Base-by-base conservation (phyloP, 1,140 invertebrate species). In the Episyrphus balteatus region DNA sequence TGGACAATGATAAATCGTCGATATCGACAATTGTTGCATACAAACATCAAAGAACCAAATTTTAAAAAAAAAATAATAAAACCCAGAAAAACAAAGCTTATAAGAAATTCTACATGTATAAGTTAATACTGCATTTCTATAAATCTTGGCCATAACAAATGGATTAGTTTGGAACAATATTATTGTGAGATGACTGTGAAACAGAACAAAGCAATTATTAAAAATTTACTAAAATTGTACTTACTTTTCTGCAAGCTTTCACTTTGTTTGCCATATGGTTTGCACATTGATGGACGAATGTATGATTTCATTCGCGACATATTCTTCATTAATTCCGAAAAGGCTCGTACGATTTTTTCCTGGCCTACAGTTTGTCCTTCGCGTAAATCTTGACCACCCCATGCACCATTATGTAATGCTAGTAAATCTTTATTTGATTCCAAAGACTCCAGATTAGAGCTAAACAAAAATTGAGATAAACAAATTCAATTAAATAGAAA, bases 241-340 rank as follows among this genome's bases (percentile, higher is more conserved):
- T 77, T 69, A 87, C 84, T 88, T 76, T 89, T 89, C 68, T 89
- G 86, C 55, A 89, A 72, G 62, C 84, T 82, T 70, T 89, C 86
- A 33, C 84, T 87, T 66, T 89, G 86, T 67, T 89, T 88, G 53
- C 86, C 86, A 68, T 89, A 89, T 33, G 86, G 86, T 68, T 89
- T 89, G 61, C 85, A 88, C 85, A 88, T 88, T 19, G 85, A 81
- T 48, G 85, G 86, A 46, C 84, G 73, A 51, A 88, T 83, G 61
- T 84, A 88, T 50, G 82, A 80, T 67, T 87, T 85, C 83, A 88
- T 88, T 56, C 84, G 77, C 52, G 82, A 78, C 80, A 88, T 84
- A 69, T 88, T 88, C 56, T 84, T 83, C 78, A 87, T 86, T 14
- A 88, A 77, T 70, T 88, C 85, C 2, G 80, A 77, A 69, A 88